Conservation (phyloP, 2,888 invertebrate genomes). For the Ganaspis brasiliensis region DNA sequence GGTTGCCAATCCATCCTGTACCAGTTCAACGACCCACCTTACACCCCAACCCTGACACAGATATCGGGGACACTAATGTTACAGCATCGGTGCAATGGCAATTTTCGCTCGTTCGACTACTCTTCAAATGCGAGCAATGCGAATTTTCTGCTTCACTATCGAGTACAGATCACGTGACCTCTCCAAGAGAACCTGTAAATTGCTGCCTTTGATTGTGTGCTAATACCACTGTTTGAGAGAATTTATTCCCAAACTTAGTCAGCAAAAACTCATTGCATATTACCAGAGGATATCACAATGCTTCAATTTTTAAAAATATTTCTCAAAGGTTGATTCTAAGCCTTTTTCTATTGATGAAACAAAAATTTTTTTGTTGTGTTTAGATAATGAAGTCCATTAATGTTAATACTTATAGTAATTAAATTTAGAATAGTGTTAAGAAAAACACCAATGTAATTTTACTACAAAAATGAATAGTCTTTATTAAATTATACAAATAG, state of each 20-base stretch:
- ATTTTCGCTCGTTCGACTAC: constrained; percentile 2
- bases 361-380: too few species aligned
- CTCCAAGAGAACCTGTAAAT: constrained; percentile 5
- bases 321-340: too few species aligned
- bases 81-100: constrained; percentile 2
- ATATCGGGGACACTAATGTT: constrained; percentile 34
- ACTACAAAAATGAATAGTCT: too few species aligned
- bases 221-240: background rate
- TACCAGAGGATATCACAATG: too few species aligned
- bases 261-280: background rate
- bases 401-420: too few species aligned
- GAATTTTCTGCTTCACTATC: constrained; percentile 9
- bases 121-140: constrained; percentile 3
- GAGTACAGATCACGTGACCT: constrained; percentile 7
- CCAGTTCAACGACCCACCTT: constrained; percentile 36
- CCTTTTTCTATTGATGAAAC: too few species aligned
- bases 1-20: constrained; percentile 57
- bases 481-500: too few species aligned
- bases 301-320: too few species aligned
- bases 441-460: too few species aligned
- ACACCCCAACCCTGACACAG: background rate
- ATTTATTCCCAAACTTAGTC: background rate
- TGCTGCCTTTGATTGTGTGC: background rate
- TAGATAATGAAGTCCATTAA: too few species aligned
- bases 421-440: too few species aligned